Base-by-base conservation (phyloP, 2,888 invertebrate genomes). In the Clivina fossor region DNA sequence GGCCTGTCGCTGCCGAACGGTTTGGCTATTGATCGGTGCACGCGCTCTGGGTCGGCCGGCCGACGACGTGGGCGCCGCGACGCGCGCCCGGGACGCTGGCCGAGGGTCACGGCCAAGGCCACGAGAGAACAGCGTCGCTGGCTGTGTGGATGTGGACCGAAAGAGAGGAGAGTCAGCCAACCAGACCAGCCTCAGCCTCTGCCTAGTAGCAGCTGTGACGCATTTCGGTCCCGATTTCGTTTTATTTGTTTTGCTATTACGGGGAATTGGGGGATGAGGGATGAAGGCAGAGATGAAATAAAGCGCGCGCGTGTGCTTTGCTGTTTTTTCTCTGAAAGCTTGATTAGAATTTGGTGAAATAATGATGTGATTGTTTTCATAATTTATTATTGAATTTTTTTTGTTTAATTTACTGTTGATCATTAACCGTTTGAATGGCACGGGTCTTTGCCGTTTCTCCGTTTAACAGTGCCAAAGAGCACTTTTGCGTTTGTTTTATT, bases 101-200 rank as follows among this genome's bases (percentile, higher is more conserved):
- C 11, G 3, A 11, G 8, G 49, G 38, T 49, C 49, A 49, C 49
- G 49, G 49, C 38, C 49, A 49, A 49, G 49, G 49, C 35, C 24
- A 37, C 11, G 30, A 30, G n/a, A n/a, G n/a, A n/a, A n/a, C n/a
- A n/a, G n/a, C 30, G 30, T 35, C 35, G 35, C 11, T 13, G 8
- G 15, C 35, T 15, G 35, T 35, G 8, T 8, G 4, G 8, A 35
- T 30, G n/a, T 11, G 30, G n/a, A 30, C 9, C 4, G 30, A 11
- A 30, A 30, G 9, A 11, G 9, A 30, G 30, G n/a, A 30, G 11
- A 26, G 8, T 11, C 26, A 26, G 8, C 26, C 26, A 7, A 26
- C 32, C 11, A 5, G 9, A 18, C 13, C 19, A n/a, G 16, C 33
- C 13, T 2, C 37, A 7, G 11, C 8, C 2, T 7, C 33, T 26